These are phyloP conservation scores for Thalassarche chlororhynchos DNA, from an alignment of 2,113 vertebrate species.

Conservation along the genomic window DNA sequence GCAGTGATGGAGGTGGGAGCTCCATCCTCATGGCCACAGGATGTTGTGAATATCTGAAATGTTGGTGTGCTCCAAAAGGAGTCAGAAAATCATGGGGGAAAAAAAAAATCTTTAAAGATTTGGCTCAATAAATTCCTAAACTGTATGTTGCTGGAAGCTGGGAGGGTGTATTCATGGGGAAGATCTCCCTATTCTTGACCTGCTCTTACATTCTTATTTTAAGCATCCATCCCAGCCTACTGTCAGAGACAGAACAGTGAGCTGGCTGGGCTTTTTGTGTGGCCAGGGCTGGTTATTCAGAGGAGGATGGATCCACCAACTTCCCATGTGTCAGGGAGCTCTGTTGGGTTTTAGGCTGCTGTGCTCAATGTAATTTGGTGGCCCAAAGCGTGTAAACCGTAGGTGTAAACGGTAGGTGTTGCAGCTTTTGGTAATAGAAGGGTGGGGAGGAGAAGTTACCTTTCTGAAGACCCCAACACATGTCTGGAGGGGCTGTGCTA, in stretches of 20 bases:
- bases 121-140: neutral
- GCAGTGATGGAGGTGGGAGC: neutral
- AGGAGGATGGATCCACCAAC: neutral
- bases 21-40: neutral
- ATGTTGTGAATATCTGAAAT: neutral
- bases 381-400: accelerated
- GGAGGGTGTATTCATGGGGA: neutral
- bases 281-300: neutral
- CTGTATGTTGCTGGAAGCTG: neutral
- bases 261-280: accelerated
- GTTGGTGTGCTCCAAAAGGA: neutral
- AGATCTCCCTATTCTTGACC: neutral
- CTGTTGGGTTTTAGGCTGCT: neutral
- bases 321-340: neutral
- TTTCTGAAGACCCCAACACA: neutral
- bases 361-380: neutral
- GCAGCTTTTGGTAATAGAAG: neutral
- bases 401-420: neutral
- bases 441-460: neutral
- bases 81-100: neutral
- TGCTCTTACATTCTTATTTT: neutral
- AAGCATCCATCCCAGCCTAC: neutral
- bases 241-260: neutral
- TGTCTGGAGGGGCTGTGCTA: neutral
- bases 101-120: neutral